A percentile compares a stretch with the other conserved stretches of the same genome.
Evolutionary conservation across 2,888 invertebrate genomes (phyloP).

Genomic region (Oscheius onirici): DNA sequence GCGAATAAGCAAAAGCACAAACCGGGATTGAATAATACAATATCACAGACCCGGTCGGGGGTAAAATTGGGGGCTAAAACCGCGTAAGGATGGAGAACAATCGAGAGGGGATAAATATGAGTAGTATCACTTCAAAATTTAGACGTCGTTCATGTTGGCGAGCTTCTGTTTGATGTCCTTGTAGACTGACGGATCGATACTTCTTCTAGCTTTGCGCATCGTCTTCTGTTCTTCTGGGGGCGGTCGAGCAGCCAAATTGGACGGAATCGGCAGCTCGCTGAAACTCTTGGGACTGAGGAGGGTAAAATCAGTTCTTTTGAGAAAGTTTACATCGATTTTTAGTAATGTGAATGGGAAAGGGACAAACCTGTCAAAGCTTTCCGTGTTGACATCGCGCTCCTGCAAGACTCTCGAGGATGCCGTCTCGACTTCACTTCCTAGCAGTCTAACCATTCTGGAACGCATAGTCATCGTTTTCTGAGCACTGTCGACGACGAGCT

Average conservation of each 20-base stretch:
- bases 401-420: not conserved
- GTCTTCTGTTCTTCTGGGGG: conserved; percentile 2
- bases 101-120: not conserved
- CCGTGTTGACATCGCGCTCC: conserved; percentile 27
- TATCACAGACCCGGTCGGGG: too few species aligned
- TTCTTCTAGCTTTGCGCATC: conserved; percentile 4
- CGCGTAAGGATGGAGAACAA: not conserved
- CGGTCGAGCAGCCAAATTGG: conserved; percentile 9
- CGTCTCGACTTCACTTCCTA: not conserved
- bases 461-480: conserved; percentile 6
- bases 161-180: conserved; percentile 14
- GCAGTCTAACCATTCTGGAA: not conserved
- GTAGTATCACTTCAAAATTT: not conserved
- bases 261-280: conserved; percentile 22
- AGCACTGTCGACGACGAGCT: conserved; percentile 15
- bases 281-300: not conserved
- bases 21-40: not conserved
- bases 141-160: not conserved
- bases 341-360: too few species aligned
- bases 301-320: too few species aligned
- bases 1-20: too few species aligned
- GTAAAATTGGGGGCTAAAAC: not conserved
- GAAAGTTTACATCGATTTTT: too few species aligned
- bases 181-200: conserved; percentile 18
- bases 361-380: conserved; percentile 22